These are phyloP conservation scores for Scaptomyza tumidula DNA, from an alignment of 2,888 invertebrate genomes.

Conservation along the genomic window DNA sequence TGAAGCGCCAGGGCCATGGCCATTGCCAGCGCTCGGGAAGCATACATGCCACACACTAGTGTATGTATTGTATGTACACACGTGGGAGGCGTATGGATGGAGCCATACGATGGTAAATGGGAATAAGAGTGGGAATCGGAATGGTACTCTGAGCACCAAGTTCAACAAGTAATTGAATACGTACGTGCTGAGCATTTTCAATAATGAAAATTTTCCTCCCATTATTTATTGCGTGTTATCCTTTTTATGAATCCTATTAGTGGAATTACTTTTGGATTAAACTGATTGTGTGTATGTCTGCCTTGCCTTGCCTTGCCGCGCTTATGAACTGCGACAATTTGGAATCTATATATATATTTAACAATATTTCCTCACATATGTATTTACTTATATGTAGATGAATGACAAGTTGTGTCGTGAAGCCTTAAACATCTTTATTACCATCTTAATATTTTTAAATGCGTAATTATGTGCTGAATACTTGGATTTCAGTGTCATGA, in stretches of 20 bases:
- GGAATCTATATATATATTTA: not conserved
- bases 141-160: slow-evolving; percentile 62
- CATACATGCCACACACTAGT: not conserved
- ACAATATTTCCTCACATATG: not conserved
- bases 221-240: slow-evolving; percentile 80
- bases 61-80: not conserved
- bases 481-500: slow-evolving; percentile 10
- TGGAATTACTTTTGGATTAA: slow-evolving; percentile 71
- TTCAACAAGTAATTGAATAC: slow-evolving; percentile 83
- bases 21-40: not conserved
- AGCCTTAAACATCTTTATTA: not conserved
- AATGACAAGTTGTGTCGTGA: not conserved
- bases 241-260: slow-evolving; percentile 81
- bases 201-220: slow-evolving; percentile 65
- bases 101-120: slow-evolving; percentile 21
- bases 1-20: slow-evolving; percentile 40
- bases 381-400: not conserved
- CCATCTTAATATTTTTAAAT: slow-evolving; percentile 3
- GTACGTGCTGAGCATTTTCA: slow-evolving; percentile 80
- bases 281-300: slow-evolving; percentile 34
- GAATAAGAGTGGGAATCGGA: slow-evolving; percentile 20
- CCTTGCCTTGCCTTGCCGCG: not conserved
- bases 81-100: slow-evolving; percentile 14
- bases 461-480: slow-evolving; percentile 12
- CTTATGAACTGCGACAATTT: slow-evolving; percentile 39